These are phyloP conservation scores for Ephydatia muelleri DNA, from an alignment of 37 sponge, comb jelly and placozoan species.

Conservation along the genomic window DNA sequence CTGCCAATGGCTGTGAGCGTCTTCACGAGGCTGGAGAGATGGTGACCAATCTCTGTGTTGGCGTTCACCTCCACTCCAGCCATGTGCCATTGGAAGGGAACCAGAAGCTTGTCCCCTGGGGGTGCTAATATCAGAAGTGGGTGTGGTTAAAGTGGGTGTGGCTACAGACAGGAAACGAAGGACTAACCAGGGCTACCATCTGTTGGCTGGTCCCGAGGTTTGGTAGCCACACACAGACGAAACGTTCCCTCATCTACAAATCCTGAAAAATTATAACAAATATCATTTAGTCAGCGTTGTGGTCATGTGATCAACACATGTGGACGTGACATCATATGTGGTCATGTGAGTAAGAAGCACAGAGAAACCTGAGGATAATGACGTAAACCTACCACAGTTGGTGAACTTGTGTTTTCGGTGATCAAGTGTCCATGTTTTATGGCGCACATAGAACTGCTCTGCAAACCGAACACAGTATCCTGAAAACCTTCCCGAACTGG, in stretches of 20 bases:
- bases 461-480: slow-evolving; percentile 74
- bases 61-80: slow-evolving; percentile 73
- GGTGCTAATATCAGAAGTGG: slow-evolving; percentile 15
- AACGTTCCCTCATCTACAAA: slow-evolving; percentile 51
- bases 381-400: slow-evolving; percentile 52
- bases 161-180: neutral
- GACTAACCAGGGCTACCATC: no score
- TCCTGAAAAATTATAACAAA: no score
- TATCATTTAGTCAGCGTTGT: no score
- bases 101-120: slow-evolving; percentile 48
- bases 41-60: slow-evolving; percentile 71
- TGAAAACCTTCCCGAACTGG: slow-evolving; percentile 55
- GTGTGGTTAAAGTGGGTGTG: slow-evolving; percentile 23
- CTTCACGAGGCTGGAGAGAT: slow-evolving; percentile 63
- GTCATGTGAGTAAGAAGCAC: neutral
- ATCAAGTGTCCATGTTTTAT: slow-evolving; percentile 69
- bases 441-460: slow-evolving; percentile 64
- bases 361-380: neutral
- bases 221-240: slow-evolving; percentile 41
- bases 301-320: no score
- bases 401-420: slow-evolving; percentile 40
- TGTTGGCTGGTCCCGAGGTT: no score
- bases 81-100: slow-evolving; percentile 67
- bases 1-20: slow-evolving; percentile 67
- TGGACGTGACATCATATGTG: neutral